Base-by-base conservation (phyloP, 2,113 vertebrate genomes). In the Diadophis punctatus region DNA sequence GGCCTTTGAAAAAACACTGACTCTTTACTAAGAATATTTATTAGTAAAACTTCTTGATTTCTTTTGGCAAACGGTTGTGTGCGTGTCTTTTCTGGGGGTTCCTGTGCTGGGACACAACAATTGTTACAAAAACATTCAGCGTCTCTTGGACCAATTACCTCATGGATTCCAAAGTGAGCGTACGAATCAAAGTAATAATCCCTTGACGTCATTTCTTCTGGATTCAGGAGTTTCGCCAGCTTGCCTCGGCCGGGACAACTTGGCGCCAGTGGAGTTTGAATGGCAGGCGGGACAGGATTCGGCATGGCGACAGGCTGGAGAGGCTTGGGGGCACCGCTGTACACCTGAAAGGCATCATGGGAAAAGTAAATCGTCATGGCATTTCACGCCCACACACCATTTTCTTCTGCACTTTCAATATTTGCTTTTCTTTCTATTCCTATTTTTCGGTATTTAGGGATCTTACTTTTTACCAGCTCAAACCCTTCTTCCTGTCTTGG, bases 131-230 rank as follows among this genome's bases (percentile, higher is more conserved):
- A n/a, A n/a, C n/a, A n/a, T n/a, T n/a, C n/a, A n/a, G n/a, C n/a
- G n/a, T n/a, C n/a, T n/a, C n/a, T n/a, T n/a, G n/a, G n/a, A n/a
- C n/a, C n/a, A n/a, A n/a, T n/a, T n/a, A 46, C 46, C 99, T 99
- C 99, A 2, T 99, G 99, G 95, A 99, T 99, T 89, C 99, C 99
- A 96, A 99, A 99, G 96, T 99, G 99, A 89, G 99, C 99, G 0
- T 99, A 99, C 6, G 99, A 99, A 97, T 99, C 99, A 93, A 99
- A 99, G 96, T 99, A 99, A 95, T 99, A 99, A 97, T 99, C 99
- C 63, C 98, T 97, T 0, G 99, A 99, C 52, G 99, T 99, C 99
- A 99, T 99, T 96, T 99, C 99, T 93, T 99, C 99, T 0, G 99
- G 99, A 96, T 97, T 99, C 80, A 99, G 98, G 91, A 99, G 97